Evolutionary conservation across 2,113 vertebrate species (phyloP).

Genomic region (Chaenocephalus aceratus): DNA sequence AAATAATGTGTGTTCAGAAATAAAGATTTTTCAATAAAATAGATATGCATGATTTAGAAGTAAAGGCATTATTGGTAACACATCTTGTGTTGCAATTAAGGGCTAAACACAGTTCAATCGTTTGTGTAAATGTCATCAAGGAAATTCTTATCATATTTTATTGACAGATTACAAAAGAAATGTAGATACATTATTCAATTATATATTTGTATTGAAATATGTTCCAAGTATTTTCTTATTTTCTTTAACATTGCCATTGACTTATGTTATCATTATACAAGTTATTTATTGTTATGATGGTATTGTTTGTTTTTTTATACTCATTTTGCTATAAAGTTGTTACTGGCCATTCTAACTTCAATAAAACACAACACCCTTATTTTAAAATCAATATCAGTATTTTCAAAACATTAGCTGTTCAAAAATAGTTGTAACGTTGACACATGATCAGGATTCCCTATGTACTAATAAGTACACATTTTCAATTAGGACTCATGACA

Average conservation of each 20-base stretch:
- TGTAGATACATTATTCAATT: too few species aligned
- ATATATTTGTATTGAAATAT: too few species aligned
- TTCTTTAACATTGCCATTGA: not conserved
- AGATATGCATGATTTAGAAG: not conserved
- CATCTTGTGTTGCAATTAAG: not conserved
- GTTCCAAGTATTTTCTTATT: too few species aligned
- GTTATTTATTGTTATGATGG: not conserved
- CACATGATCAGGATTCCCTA: not conserved
- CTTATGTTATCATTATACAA: not conserved
- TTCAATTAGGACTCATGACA: constrained; percentile 3
- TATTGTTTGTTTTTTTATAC: not conserved
- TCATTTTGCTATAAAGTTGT: not conserved
- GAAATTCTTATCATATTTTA: too few species aligned
- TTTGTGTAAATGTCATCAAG: too few species aligned
- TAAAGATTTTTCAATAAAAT: not conserved
- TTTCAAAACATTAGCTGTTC: not conserved
- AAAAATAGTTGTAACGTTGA: not conserved
- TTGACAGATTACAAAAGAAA: too few species aligned
- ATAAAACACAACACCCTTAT: not conserved
- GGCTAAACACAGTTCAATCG: too few species aligned
- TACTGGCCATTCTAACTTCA: not conserved
- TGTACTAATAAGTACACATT: not conserved
- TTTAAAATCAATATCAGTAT: not conserved
- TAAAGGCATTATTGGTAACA: not conserved
- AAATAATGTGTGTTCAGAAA: not conserved